Percentiles rank a stretch among this genome's conserved stretches.
These are phyloP conservation scores for Magallana angulata DNA, from an alignment of 1,140 invertebrate genomes.

Conservation along the genomic window DNA sequence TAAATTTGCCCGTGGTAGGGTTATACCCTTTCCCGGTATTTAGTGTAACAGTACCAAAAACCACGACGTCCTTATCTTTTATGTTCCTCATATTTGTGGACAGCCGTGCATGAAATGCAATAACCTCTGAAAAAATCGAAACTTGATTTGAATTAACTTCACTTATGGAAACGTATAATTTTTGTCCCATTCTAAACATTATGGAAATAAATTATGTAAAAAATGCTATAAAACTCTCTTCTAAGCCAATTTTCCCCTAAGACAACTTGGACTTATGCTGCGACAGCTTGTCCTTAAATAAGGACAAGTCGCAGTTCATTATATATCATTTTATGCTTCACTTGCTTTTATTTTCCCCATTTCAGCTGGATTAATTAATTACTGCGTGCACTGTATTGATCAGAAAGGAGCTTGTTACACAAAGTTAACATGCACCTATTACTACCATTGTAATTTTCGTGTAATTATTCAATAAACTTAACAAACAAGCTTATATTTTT, in stretches of 20 bases:
- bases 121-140: neutral
- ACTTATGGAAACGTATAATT: neutral
- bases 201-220: neutral
- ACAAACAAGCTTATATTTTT: neutral
- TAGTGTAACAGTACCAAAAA: neutral
- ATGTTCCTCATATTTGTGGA: neutral
- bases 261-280: neutral
- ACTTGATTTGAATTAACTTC: neutral
- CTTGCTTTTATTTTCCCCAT: no score
- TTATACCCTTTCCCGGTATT: neutral
- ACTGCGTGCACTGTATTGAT: no score
- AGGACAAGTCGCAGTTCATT: neutral
- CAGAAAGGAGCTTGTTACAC: neutral
- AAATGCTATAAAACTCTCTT: neutral
- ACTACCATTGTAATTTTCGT: neutral
- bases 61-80: neutral
- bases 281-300: neutral
- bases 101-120: neutral
- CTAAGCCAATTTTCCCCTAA: neutral
- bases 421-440: neutral
- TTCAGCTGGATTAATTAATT: no score
- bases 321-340: no score
- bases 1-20: neutral
- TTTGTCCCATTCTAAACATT: neutral
- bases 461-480: neutral